A percentile compares a stretch with the other conserved stretches of the same genome.
phyloP scores from a whole-genome alignment of 2,113 vertebrate species.

The Corvus cornix region DNA sequence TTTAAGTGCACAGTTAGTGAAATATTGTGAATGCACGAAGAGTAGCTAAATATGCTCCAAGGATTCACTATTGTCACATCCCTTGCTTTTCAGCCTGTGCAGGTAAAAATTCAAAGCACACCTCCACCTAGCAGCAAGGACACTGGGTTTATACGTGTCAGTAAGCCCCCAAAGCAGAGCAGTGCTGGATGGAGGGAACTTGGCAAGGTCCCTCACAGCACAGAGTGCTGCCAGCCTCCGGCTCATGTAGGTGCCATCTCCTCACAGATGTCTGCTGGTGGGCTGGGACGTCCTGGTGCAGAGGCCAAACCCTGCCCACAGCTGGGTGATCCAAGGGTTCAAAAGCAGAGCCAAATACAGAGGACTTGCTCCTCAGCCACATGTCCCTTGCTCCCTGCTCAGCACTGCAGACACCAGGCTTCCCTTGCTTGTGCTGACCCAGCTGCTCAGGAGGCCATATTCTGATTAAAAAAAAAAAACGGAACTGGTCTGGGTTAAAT shows the following conservation, averaged over 20 bases:
- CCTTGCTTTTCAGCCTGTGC: neutral
- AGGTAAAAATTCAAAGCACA: neutral
- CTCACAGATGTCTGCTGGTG: neutral
- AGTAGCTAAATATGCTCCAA: neutral
- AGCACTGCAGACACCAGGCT: neutral
- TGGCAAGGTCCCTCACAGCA: neutral
- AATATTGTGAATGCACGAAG: neutral
- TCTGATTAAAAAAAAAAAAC: neutral
- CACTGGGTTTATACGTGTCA: neutral
- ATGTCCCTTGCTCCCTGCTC: fast-evolving
- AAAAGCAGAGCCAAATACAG: neutral
- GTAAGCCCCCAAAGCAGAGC: neutral
- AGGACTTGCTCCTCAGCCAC: neutral
- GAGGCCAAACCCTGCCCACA: neutral
- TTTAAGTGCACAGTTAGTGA: neutral
- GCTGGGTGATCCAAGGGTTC: neutral
- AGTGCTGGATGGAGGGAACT: neutral
- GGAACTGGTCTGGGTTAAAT: neutral
- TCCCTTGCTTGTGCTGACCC: neutral
- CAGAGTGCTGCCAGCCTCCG: neutral
- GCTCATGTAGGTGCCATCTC: neutral
- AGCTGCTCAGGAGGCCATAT: neutral
- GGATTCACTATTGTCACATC: neutral
- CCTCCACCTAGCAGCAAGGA: neutral
- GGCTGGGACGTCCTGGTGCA: fast-evolving